Evolutionary conservation across 2,113 vertebrate genomes (phyloP), one percentile per base, ranked within the genome.

Genomic region (Lepus americanus): DNA sequence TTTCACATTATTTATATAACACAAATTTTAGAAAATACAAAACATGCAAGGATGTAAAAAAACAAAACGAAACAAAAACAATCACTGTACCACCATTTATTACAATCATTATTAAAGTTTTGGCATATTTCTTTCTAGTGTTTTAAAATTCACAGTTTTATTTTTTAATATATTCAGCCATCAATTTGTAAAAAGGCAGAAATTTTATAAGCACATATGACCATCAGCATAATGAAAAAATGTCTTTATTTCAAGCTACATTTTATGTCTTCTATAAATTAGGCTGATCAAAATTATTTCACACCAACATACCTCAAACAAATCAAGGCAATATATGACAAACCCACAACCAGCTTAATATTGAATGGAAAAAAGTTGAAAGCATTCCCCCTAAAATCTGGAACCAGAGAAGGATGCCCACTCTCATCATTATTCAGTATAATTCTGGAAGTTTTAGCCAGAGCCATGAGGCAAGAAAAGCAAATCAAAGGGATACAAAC

Each of bases 71-170:
- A 74, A 59, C 72, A 66, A 87, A 84, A 83, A 22, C 16, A 87
- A 55, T 27, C 51, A 73, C 2, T 95, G 29, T 76, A 66, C 11
- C 49, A 92, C 17, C 29, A 94, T 74, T 11, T 10, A 91, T 66
- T 91, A 89, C 16, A 79, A 17, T 12, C 9, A 94, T 49, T 31
- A 81, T 61, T 87, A 86, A 93, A 92, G 53, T 33, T 81, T 63
- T 89, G 23, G 82, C 33, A 69, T 1, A n/a, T 85, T 92, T 96
- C 6, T n/a, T 78, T 90, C 33, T 10, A 36, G 27, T 80, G 61
- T 90, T 92, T 88, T 33, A 81, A 80, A 74, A 61, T n/a, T 31
- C 6, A 92, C 22, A 93, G 9, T 82, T 94, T 92, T 73, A 13
- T 20, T 91, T 95, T 80, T 33, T 64, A 78, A 64, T 82, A 44